A percentile compares a stretch with the other conserved stretches of the same genome.
These are phyloP conservation scores for Bufotes viridis DNA, from an alignment of 2,797 vertebrate species.

Conservation along the genomic window DNA sequence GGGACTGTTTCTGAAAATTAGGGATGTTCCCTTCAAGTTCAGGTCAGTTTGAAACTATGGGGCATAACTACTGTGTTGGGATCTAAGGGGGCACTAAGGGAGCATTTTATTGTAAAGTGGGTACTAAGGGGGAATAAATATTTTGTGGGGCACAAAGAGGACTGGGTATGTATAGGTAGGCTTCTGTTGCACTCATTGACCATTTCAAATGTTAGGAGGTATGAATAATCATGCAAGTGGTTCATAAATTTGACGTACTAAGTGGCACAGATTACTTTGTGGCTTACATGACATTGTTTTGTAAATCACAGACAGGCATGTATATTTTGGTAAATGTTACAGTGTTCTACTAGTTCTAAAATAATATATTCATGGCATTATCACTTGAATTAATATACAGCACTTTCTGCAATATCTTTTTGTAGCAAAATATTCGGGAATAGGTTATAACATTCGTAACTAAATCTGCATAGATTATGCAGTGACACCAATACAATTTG, in stretches of 20 bases:
- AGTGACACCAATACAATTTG: conserved; percentile 33
- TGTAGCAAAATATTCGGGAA: not conserved
- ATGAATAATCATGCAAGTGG: not conserved
- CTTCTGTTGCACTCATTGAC: too few species aligned
- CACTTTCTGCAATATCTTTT: not conserved
- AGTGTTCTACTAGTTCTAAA: not conserved
- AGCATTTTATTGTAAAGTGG: too few species aligned
- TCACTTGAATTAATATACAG: not conserved
- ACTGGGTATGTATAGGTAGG: too few species aligned
- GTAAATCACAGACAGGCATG: too few species aligned
- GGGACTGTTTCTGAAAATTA: too few species aligned
- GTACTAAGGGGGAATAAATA: too few species aligned
- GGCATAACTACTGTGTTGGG: too few species aligned
- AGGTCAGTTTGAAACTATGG: too few species aligned
- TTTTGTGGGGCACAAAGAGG: too few species aligned
- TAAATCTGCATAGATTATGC: conserved; percentile 36
- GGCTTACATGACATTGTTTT: not conserved
- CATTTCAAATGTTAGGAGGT: not conserved
- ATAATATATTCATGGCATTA: not conserved
- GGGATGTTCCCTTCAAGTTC: too few species aligned
- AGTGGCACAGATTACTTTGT: too few species aligned
- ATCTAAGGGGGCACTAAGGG: too few species aligned
- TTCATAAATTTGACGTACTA: not conserved
- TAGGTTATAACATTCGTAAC: not conserved
- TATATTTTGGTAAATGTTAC: not conserved